A percentile compares a stretch with the other conserved stretches of the same genome.
Evolutionary conservation across 2,888 invertebrate genomes (phyloP).

Genomic region (Pristionchus maxplancki): DNA sequence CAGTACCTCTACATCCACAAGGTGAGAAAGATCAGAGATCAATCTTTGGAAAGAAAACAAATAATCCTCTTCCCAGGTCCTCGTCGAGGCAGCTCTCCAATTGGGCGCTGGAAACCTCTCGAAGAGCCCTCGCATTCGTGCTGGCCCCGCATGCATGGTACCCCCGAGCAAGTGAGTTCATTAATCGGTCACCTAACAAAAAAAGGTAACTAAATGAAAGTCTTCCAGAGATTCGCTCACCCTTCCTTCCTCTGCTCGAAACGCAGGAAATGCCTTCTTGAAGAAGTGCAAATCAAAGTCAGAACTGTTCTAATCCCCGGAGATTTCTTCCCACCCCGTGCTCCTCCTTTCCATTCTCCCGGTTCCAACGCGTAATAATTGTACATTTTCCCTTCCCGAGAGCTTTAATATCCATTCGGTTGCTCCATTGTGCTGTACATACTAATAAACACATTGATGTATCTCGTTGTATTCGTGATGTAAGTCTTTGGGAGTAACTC

Average conservation of each 20-base stretch:
- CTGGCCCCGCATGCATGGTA: not conserved
- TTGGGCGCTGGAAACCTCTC: not conserved
- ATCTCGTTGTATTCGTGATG: slow-evolving; percentile 19
- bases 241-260: slow-evolving; percentile 17
- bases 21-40: slow-evolving; percentile 18
- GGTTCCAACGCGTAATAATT: not conserved
- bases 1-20: slow-evolving; percentile 52
- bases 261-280: slow-evolving; percentile 32
- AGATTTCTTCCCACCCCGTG: not conserved
- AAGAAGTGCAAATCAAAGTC: slow-evolving; percentile 36
- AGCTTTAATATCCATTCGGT: slow-evolving; percentile 5
- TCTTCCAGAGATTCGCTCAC: slow-evolving; percentile 25
- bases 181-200: not conserved
- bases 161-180: slow-evolving; percentile 39
- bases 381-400: slow-evolving; percentile 8
- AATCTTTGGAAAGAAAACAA: not conserved
- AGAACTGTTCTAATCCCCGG: not conserved
- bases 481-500: slow-evolving; percentile 11
- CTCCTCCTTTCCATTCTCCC: not conserved
- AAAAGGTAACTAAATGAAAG: not conserved
- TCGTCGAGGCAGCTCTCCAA: slow-evolving; percentile 50
- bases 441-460: not conserved
- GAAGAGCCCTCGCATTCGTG: not conserved
- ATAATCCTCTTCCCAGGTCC: slow-evolving; percentile 21
- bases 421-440: slow-evolving; percentile 28